These are phyloP conservation scores for Apodemia duryi DNA, from an alignment of 2,888 invertebrate genomes.

Conservation along the genomic window DNA sequence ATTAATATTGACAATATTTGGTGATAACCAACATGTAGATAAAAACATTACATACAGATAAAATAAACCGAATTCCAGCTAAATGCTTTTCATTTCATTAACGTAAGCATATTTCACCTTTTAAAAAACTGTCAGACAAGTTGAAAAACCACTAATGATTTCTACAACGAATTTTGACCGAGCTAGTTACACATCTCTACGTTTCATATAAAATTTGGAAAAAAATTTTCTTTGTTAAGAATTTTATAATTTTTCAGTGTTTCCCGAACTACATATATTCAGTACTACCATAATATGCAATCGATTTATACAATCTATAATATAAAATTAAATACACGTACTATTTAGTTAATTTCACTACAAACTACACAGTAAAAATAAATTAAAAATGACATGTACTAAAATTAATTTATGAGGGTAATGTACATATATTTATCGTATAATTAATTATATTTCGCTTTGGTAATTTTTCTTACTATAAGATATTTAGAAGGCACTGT, in stretches of 20 bases:
- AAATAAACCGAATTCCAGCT: no score
- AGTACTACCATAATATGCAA: conserved; percentile 8
- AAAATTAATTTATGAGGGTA: neutral
- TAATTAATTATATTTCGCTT: neutral
- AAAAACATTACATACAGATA: no score
- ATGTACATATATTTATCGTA: neutral
- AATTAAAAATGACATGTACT: conserved; percentile 3
- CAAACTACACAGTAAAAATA: conserved; percentile 6
- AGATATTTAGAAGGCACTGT: conserved; percentile 25
- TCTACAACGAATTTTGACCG: no score
- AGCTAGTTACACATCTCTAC: no score
- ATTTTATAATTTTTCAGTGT: neutral
- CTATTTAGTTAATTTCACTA: neutral
- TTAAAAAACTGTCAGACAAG: no score
- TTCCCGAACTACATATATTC: neutral
- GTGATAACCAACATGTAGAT: no score
- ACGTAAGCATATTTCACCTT: no score
- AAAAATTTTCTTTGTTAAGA: no score
- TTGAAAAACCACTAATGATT: no score
- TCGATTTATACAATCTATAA: neutral
- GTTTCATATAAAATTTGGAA: no score
- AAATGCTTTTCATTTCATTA: no score
- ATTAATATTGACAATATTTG: no score
- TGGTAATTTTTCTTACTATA: conserved; percentile 18
- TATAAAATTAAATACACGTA: neutral